Base-by-base conservation (phyloP, 2,113 vertebrate species). In the Furnarius figulus region DNA sequence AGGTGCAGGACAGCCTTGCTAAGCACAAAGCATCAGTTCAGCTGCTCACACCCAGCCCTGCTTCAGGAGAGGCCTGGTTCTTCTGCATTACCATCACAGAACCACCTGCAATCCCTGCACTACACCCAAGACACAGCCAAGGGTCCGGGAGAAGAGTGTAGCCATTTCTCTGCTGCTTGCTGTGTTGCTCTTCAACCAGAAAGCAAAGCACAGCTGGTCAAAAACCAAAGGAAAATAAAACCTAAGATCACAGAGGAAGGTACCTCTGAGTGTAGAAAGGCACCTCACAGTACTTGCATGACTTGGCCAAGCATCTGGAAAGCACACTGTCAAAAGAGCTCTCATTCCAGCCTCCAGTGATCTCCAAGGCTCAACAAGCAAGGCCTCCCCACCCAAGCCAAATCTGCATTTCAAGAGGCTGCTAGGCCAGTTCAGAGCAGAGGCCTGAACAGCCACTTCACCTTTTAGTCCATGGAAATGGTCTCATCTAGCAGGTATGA, bases 291-390 rank as follows among this genome's bases (percentile, higher is more conserved):
- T 22, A 39, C 2, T 42, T 63, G 23, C 33, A 12, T 2, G 1
- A 50, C 52, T 37, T 19, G 31, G 11, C 22, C 39, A 61, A 30
- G 24, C 39, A 42, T 1, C 33, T 25, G 33, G n/a, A 79, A 56
- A 56, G 14, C 50, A 35, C 0, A 1, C 1, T 17, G 6, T 3
- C 14, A 31, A 16, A 67, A 44, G 17, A 9, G 42, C 14, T 27
- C 66, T 68, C 19, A 14, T 16, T 27, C 33, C 4, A 63, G 8
- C 33, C 39, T 40, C 9, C 28, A 10, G 28, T 56, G 7, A 44
- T 28, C 39, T 49, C 16, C 35, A 47, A 22, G 22, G 42, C 72
- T 70, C 20, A 52, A 49, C 31, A 33, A 28, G 8, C 4, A 18
- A 88, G 17, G 44, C 18, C 39, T 79, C 47, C 49, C 58, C 46